Percentiles rank a stretch among this genome's conserved stretches.
phyloP scores from a whole-genome alignment of 1,140 invertebrate genomes.

The Trichomalopsis sarcophagae region DNA sequence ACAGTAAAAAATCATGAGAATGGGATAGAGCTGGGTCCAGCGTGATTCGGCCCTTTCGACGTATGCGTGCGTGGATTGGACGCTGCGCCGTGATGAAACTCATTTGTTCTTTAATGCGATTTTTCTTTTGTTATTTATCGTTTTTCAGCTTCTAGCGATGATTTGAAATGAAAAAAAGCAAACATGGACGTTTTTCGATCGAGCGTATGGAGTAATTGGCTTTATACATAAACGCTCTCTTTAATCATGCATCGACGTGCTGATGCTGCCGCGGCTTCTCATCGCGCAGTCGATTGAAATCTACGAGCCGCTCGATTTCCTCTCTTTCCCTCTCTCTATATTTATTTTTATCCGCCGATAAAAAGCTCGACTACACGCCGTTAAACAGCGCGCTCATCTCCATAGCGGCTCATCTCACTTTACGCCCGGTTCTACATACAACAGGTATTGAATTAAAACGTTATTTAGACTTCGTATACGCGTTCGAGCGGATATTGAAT shows the following conservation, averaged over 20 bases:
- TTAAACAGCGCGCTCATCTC: conserved; percentile 33
- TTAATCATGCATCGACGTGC: conserved; percentile 48
- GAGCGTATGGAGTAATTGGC: conserved; percentile 36
- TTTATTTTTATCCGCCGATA: conserved; percentile 15
- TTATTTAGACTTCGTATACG: background rate
- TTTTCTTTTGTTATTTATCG: background rate
- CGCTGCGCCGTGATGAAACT: background rate
- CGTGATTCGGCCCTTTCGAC: background rate
- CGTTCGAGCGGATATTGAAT: background rate
- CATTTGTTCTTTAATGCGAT: too few species aligned
- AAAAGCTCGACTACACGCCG: conserved; percentile 27
- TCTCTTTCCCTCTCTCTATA: background rate
- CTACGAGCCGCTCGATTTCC: conserved; percentile 35
- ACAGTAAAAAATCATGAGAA: background rate
- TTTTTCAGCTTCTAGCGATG: background rate
- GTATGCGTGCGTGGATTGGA: background rate
- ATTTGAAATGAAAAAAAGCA: background rate
- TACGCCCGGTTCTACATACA: conserved; percentile 19
- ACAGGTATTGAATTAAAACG: conserved; percentile 6
- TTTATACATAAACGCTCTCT: conserved; percentile 50
- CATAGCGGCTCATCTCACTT: background rate
- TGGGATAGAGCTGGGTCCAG: background rate
- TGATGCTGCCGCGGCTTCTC: background rate
- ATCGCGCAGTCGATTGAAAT: conserved; percentile 46
- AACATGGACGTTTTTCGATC: background rate